Evolutionary conservation across 2,797 vertebrate genomes (phyloP).

Genomic region (Eleutherodactylus coqui): DNA sequence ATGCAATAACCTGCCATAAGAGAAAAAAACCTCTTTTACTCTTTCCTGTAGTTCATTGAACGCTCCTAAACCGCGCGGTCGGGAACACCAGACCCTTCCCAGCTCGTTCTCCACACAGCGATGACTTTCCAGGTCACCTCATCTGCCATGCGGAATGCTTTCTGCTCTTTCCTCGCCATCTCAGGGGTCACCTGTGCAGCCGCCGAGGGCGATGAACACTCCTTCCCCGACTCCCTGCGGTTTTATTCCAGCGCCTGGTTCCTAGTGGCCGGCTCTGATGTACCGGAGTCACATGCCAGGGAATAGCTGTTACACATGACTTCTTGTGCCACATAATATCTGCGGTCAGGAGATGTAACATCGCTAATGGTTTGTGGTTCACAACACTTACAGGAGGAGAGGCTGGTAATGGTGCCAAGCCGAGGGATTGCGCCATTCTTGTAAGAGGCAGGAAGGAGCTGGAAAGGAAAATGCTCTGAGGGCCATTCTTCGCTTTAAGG

Average conservation of each 20-base stretch:
- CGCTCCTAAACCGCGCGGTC: background rate
- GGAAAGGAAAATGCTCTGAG: background rate
- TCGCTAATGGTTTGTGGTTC: slow-evolving; percentile 2
- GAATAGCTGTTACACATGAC: slow-evolving; percentile 4
- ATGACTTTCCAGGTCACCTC: slow-evolving; percentile 26
- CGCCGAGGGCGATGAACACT: background rate
- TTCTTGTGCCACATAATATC: background rate
- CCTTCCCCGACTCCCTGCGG: background rate
- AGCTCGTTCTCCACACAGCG: background rate
- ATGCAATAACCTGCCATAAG: background rate
- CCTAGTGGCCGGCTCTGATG: background rate
- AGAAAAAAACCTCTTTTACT: background rate
- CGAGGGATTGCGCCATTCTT: background rate
- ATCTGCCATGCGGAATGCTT: slow-evolving; percentile 10
- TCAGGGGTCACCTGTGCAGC: slow-evolving; percentile 7
- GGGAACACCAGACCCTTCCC: background rate
- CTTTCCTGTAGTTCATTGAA: background rate
- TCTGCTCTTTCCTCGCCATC: background rate
- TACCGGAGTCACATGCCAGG: background rate
- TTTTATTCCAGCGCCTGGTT: background rate
- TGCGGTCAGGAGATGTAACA: background rate
- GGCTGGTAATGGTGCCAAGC: background rate
- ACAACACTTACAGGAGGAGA: background rate
- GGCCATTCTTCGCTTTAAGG: background rate
- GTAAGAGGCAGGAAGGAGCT: too few species aligned